A percentile compares a stretch with the other conserved stretches of the same genome.
Evolutionary conservation across 1,140 invertebrate species (phyloP).

Genomic region (Drosophila subobscura): DNA sequence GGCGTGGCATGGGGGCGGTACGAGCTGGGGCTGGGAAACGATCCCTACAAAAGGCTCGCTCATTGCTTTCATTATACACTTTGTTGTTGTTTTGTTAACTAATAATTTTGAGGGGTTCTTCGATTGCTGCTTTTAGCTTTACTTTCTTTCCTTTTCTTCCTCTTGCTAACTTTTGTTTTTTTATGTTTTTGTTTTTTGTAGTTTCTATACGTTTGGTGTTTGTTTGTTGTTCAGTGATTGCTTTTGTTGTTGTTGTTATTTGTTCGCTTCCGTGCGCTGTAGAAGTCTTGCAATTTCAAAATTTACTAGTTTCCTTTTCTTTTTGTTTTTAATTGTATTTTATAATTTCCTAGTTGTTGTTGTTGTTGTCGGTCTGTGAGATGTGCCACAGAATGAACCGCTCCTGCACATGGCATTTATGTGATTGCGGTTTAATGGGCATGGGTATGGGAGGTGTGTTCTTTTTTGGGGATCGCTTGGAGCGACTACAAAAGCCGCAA

Average conservation of each 20-base stretch:
- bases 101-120: conserved; percentile 32
- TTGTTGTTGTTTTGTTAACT: conserved; percentile 1
- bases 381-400: conserved; percentile 35
- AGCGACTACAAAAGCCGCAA: conserved; percentile 41
- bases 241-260: conserved; percentile 23
- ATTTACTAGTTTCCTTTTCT: conserved; percentile 71
- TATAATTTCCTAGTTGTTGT: conserved; percentile 79
- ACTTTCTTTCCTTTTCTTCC: conserved; percentile 13
- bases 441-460: conserved; percentile 2
- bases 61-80: conserved; percentile 21
- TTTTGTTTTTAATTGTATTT: conserved; percentile 65
- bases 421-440: background rate
- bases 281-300: conserved; percentile 69
- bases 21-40: conserved; percentile 18
- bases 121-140: conserved; percentile 36
- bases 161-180: conserved; percentile 11
- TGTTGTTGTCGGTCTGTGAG: conserved; percentile 56
- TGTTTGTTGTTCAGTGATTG: conserved; percentile 23
- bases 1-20: conserved; percentile 20
- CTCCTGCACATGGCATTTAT: conserved; percentile 34
- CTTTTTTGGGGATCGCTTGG: conserved; percentile 30
- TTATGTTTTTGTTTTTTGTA: conserved; percentile 19
- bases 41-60: conserved; percentile 38
- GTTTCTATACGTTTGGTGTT: conserved; percentile 43
- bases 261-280: conserved; percentile 54